phyloP scores from a whole-genome alignment of 2,797 vertebrate species.

The Hydrocynus forskahlii region DNA sequence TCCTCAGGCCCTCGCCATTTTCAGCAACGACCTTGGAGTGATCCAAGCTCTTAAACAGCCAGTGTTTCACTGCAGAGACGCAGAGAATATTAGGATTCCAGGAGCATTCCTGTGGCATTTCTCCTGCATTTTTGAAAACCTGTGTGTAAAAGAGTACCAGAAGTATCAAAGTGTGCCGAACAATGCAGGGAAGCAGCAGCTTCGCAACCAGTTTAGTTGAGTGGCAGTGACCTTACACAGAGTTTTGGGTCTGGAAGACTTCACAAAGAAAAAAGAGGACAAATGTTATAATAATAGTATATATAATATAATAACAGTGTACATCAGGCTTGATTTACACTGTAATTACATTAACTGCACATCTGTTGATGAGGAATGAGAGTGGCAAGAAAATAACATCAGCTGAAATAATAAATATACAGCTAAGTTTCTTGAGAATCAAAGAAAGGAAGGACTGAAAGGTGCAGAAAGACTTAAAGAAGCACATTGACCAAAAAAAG shows the following conservation, averaged over 20 bases:
- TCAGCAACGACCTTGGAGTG: conserved; percentile 47
- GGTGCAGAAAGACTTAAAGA: no score
- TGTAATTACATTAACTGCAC: neutral
- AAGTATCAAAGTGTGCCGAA: conserved; percentile 35
- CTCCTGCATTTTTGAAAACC: conserved; percentile 56
- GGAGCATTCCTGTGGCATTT: conserved; percentile 52
- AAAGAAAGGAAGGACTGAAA: neutral
- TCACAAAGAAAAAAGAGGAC: neutral
- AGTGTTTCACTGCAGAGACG: conserved; percentile 37
- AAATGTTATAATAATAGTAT: no score
- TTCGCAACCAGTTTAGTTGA: conserved; percentile 35
- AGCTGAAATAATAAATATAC: neutral
- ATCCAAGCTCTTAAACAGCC: conserved; percentile 35
- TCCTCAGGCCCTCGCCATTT: conserved; percentile 40
- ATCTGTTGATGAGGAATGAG: neutral
- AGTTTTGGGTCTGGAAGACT: neutral
- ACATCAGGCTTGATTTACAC: neutral
- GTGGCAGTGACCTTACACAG: conserved; percentile 9
- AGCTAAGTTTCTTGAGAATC: neutral
- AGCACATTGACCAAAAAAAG: no score
- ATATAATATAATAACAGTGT: neutral
- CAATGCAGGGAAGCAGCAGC: conserved; percentile 34
- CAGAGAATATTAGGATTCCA: conserved; percentile 60
- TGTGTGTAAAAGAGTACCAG: conserved; percentile 56
- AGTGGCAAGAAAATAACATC: neutral